phyloP scores from a whole-genome alignment of 64 coral and sea anemone genomes.

The Porites australiensis region DNA sequence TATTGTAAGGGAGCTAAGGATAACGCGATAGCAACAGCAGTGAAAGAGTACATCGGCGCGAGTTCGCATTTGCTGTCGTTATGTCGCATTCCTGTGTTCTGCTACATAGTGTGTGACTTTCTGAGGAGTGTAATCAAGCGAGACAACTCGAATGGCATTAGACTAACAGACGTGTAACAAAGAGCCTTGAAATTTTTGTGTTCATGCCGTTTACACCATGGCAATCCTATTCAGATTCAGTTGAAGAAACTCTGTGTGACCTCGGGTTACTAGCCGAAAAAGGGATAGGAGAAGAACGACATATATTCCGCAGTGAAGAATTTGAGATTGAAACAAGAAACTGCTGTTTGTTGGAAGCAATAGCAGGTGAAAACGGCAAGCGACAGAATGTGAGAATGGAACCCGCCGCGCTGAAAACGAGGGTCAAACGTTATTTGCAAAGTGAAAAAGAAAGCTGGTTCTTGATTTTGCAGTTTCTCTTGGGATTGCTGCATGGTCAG shows the following conservation, averaged over 20 bases:
- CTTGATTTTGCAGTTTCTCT: constrained; percentile 39
- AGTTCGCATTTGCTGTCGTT: constrained; percentile 61
- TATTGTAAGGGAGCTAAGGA: constrained; percentile 8
- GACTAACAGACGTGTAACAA: constrained; percentile 61
- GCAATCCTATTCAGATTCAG: constrained; percentile 15
- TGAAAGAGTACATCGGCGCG: constrained; percentile 56
- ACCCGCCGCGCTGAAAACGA: background rate
- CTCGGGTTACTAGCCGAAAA: constrained; percentile 39
- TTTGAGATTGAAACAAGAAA: constrained; percentile 22
- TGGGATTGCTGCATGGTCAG: constrained; percentile 17
- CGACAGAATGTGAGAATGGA: constrained; percentile 16
- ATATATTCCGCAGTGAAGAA: constrained; percentile 61
- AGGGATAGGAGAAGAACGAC: constrained; percentile 27
- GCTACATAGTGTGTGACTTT: constrained; percentile 69
- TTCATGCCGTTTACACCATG: background rate
- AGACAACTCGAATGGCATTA: background rate
- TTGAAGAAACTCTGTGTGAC: constrained; percentile 45
- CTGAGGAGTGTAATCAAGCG: constrained; percentile 6
- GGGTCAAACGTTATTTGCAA: background rate
- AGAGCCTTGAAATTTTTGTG: constrained; percentile 62
- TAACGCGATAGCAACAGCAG: background rate
- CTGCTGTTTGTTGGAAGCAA: constrained; percentile 56
- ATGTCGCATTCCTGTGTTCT: constrained; percentile 77
- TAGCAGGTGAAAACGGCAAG: constrained; percentile 11
- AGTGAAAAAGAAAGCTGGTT: constrained; percentile 8